A percentile compares a stretch with the other conserved stretches of the same genome.
Evolutionary conservation across 2,888 invertebrate genomes (phyloP).

Genomic region (Amphipyra tragopoginis): DNA sequence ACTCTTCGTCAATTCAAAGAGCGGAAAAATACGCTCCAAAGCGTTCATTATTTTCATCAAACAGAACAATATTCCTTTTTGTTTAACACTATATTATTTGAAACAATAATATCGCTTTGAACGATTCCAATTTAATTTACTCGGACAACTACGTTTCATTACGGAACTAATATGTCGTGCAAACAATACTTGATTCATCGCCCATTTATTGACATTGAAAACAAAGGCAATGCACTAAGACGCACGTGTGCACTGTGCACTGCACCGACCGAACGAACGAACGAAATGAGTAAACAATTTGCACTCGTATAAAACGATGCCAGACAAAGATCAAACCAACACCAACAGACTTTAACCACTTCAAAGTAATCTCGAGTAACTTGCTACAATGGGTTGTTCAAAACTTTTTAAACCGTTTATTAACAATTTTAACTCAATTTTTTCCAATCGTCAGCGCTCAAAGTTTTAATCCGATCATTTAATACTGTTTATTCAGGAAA

Average conservation of each 20-base stretch:
- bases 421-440: slow-evolving; percentile 45
- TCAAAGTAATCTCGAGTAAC: slow-evolving; percentile 35
- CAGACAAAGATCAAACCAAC: slow-evolving; percentile 32
- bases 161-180: slow-evolving; percentile 34
- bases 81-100: slow-evolving; percentile 2
- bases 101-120: neutral
- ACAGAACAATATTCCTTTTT: slow-evolving; percentile 6
- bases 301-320: slow-evolving; percentile 24
- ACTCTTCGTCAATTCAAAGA: slow-evolving; percentile 1
- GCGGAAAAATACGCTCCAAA: slow-evolving; percentile 14
- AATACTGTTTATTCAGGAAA: slow-evolving; percentile 36
- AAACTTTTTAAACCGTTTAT: slow-evolving; percentile 45
- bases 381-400: slow-evolving; percentile 34
- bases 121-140: neutral
- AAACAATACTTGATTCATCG: slow-evolving; percentile 53
- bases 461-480: slow-evolving; percentile 47
- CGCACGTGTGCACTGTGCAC: slow-evolving; percentile 36
- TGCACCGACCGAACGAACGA: slow-evolving; percentile 14
- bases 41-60: slow-evolving; percentile 10
- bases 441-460: slow-evolving; percentile 33
- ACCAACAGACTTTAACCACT: slow-evolving; percentile 26
- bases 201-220: slow-evolving; percentile 53
- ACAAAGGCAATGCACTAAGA: slow-evolving; percentile 53
- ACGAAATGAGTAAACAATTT: slow-evolving; percentile 50
- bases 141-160: slow-evolving; percentile 26